Evolutionary conservation across 2,797 vertebrate species (phyloP).

Genomic region (Clamator glandarius): DNA sequence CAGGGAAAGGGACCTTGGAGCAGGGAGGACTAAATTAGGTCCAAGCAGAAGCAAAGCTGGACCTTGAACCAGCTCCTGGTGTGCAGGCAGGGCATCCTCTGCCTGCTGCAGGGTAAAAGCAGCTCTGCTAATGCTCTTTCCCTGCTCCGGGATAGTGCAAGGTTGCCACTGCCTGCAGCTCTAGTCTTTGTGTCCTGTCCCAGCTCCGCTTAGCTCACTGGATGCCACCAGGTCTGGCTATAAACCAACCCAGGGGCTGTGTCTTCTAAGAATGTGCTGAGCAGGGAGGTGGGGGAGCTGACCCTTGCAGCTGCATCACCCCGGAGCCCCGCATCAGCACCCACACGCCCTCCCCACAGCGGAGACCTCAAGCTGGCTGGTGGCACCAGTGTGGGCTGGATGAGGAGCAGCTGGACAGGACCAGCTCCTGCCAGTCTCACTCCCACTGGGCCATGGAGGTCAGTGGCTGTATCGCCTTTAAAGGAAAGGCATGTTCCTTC

Average conservation of each 20-base stretch:
- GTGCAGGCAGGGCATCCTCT: neutral
- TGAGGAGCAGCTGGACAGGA: neutral
- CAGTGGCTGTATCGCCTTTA: slow-evolving; percentile 16
- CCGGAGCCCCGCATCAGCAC: neutral
- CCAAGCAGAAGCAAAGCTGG: neutral
- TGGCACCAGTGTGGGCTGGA: neutral
- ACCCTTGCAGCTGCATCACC: neutral
- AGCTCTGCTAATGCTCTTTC: neutral
- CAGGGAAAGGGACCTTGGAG: neutral
- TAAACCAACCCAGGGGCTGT: neutral
- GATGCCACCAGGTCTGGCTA: neutral
- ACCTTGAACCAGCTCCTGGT: neutral
- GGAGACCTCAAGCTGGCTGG: neutral
- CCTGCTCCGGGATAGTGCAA: neutral
- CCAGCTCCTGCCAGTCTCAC: neutral
- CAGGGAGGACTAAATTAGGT: neutral
- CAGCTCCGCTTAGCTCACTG: neutral
- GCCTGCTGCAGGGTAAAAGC: neutral
- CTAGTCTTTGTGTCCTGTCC: neutral
- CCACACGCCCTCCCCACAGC: fast-evolving
- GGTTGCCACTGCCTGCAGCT: neutral
- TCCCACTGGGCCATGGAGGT: slow-evolving; percentile 1
- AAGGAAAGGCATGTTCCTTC: slow-evolving; percentile 44
- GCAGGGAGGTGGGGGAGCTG: neutral
- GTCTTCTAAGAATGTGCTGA: neutral